Conservation (phyloP, 2,888 invertebrate genomes). For the Dynastes hyllus region DNA sequence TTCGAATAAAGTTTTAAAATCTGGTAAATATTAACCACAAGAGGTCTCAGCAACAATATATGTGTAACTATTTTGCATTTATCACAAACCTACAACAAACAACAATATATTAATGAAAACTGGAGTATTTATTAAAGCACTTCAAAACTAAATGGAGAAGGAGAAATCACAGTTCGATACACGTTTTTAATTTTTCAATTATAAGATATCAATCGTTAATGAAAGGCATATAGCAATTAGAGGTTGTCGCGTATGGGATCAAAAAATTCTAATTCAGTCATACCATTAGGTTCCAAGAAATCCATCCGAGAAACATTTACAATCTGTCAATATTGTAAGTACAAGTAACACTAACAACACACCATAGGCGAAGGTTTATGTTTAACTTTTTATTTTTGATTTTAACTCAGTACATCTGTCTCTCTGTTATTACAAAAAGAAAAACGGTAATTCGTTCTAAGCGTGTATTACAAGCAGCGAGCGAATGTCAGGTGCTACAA, state of each 20-base stretch:
- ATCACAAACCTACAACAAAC: too few relatives aligned
- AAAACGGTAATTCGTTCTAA: conserved; percentile 10
- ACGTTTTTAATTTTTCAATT: background rate
- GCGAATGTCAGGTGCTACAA: conserved; percentile 9
- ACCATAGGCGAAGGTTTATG: background rate
- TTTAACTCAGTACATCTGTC: conserved; percentile 9
- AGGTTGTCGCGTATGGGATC: background rate
- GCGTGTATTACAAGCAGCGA: conserved; percentile 8
- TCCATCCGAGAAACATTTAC: background rate
- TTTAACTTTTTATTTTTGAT: conserved; percentile 1
- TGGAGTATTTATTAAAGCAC: too few relatives aligned
- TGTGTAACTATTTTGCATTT: too few relatives aligned
- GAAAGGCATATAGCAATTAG: background rate
- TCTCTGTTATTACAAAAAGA: conserved; percentile 5
- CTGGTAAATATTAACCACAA: too few relatives aligned
- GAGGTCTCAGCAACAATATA: too few relatives aligned
- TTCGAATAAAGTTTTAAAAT: too few relatives aligned
- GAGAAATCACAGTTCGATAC: too few relatives aligned
- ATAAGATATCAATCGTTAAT: conserved; percentile 7
- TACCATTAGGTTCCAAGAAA: background rate
- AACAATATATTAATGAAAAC: too few relatives aligned
- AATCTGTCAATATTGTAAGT: background rate
- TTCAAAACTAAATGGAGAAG: too few relatives aligned
- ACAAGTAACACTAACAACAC: conserved; percentile 1
- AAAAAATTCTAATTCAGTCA: background rate